These are phyloP conservation scores for Trissonchulus latispiculum DNA, from an alignment of 2,888 invertebrate species.

Conservation along the genomic window DNA sequence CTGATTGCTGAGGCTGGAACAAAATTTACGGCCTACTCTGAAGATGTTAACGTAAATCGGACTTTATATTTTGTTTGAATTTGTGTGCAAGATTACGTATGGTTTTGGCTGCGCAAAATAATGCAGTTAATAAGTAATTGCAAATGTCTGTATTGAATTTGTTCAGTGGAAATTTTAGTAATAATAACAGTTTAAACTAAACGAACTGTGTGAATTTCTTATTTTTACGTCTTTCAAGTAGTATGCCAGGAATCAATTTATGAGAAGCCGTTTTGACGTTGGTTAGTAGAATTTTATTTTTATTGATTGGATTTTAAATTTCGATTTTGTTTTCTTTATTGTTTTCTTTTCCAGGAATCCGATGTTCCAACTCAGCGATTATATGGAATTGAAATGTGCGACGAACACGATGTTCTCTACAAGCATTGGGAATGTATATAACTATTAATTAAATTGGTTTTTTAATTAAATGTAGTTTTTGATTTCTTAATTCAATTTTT, in stretches of 20 bases:
- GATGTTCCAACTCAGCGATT: conserved; percentile 52
- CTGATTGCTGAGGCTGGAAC: conserved; percentile 79
- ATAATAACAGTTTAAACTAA: too few relatives aligned
- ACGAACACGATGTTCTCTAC: conserved; percentile 76
- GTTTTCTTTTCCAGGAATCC: conserved; percentile 40
- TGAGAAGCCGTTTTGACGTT: too few relatives aligned
- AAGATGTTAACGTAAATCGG: conserved; percentile 60
- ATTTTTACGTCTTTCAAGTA: too few relatives aligned
- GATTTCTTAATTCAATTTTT: too few relatives aligned
- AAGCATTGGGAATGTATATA: conserved; percentile 85
- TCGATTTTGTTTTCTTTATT: background rate
- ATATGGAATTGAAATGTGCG: conserved; percentile 74
- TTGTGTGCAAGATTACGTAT: background rate
- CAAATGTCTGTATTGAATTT: too few relatives aligned
- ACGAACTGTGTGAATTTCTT: too few relatives aligned
- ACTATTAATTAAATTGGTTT: background rate
- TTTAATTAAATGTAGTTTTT: background rate
- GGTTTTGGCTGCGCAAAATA: too few relatives aligned
- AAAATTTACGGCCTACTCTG: conserved; percentile 88
- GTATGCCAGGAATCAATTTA: too few relatives aligned
- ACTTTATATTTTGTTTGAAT: background rate
- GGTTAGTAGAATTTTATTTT: too few relatives aligned
- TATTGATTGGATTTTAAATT: too few relatives aligned
- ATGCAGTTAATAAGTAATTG: too few relatives aligned
- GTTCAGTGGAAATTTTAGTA: too few relatives aligned